phyloP scores from a whole-genome alignment of 2,113 vertebrate species.

The Crotophaga sulcirostris region DNA sequence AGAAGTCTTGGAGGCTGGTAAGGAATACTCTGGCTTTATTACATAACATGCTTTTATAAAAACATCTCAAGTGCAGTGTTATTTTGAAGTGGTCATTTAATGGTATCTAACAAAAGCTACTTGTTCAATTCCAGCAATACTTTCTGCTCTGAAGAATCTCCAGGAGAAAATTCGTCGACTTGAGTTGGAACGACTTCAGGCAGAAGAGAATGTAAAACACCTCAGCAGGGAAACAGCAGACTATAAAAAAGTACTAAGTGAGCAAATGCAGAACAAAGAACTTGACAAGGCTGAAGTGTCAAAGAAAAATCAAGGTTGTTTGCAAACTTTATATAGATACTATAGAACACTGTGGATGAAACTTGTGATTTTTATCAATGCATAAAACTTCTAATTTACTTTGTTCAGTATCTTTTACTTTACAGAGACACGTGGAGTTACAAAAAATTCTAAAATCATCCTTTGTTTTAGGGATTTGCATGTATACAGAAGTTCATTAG shows the following conservation, averaged over 20 bases:
- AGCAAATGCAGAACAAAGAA: conserved; percentile 70
- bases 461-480: neutral
- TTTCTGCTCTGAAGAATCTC: conserved; percentile 87
- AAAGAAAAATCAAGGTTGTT: conserved; percentile 73
- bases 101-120: neutral
- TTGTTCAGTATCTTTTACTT: neutral
- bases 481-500: neutral
- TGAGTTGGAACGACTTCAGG: conserved; percentile 84
- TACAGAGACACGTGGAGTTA: neutral
- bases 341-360: neutral
- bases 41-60: neutral
- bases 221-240: conserved; percentile 75
- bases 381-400: neutral
- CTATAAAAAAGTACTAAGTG: conserved; percentile 74
- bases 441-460: neutral
- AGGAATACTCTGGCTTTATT: neutral
- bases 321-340: neutral
- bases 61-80: fast-evolving
- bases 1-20: neutral
- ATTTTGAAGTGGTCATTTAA: neutral
- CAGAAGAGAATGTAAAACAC: conserved; percentile 76
- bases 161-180: conserved; percentile 82
- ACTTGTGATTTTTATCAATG: neutral
- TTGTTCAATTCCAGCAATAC: conserved; percentile 80
- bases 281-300: conserved; percentile 67